Conservation (phyloP, 2,888 invertebrate species). For the Masnerella sp. region DNA sequence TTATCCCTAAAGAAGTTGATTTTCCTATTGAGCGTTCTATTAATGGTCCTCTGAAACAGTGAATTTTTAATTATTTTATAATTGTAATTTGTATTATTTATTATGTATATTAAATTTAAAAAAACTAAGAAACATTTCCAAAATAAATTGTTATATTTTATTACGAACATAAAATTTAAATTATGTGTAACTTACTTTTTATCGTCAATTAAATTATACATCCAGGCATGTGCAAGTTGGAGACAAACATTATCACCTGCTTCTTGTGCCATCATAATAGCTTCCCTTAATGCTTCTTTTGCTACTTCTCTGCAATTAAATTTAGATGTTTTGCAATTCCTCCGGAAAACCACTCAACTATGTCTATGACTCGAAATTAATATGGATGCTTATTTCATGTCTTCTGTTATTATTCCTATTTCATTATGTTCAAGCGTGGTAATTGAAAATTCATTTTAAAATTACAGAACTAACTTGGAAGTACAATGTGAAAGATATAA, state of each 20-base stretch:
- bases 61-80: constrained; percentile 1
- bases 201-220: constrained; percentile 81
- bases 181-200: constrained; percentile 74
- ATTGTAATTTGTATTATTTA: neutral
- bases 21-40: constrained; percentile 85
- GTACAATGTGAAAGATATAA: too few species aligned
- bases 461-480: too few species aligned
- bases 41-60: constrained; percentile 79
- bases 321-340: too few species aligned
- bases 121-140: too few species aligned
- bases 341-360: too few species aligned
- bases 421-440: too few species aligned
- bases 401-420: too few species aligned
- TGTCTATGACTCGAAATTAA: too few species aligned
- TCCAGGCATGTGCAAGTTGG: constrained; percentile 91
- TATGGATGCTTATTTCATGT: too few species aligned
- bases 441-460: too few species aligned
- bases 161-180: too few species aligned
- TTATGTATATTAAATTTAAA: too few species aligned
- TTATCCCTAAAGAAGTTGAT: constrained; percentile 83
- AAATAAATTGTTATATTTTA: neutral
- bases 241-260: constrained; percentile 91
- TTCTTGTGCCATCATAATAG: constrained; percentile 92
- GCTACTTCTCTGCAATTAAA: constrained; percentile 84
- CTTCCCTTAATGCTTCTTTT: constrained; percentile 89